phyloP scores from a whole-genome alignment of 2,113 vertebrate species.

The Callocephalon fimbriatum region DNA sequence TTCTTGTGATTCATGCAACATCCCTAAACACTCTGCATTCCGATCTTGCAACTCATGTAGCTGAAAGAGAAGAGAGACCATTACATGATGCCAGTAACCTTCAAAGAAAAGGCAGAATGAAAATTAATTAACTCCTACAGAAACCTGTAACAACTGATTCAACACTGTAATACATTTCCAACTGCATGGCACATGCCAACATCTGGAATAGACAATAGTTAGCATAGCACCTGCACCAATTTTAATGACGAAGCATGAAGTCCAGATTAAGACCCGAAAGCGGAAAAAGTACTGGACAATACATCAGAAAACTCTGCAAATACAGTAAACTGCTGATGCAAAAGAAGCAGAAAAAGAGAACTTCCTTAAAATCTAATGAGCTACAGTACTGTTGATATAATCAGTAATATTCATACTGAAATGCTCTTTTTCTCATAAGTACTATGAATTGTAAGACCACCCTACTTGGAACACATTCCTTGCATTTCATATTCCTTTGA shows the following conservation, averaged over 20 bases:
- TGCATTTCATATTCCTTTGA: neutral
- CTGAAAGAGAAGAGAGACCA: constrained; percentile 69
- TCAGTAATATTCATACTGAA: neutral
- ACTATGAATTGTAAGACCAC: neutral
- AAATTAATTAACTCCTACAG: neutral
- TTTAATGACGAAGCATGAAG: neutral
- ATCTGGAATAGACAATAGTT: neutral
- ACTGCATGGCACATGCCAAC: neutral
- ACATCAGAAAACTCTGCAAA: neutral
- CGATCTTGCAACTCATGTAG: constrained; percentile 92
- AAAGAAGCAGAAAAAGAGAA: neutral
- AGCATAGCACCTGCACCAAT: fast-evolving
- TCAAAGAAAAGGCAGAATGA: neutral
- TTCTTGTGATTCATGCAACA: constrained; percentile 95
- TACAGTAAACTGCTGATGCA: neutral
- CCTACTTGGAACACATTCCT: neutral
- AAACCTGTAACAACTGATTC: neutral
- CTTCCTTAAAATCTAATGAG: neutral
- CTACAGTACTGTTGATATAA: neutral
- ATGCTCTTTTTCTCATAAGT: neutral
- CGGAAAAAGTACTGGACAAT: neutral
- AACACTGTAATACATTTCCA: neutral
- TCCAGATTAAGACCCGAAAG: neutral
- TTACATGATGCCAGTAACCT: neutral
- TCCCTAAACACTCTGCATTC: constrained; percentile 91